Evolutionary conservation across 2,113 vertebrate species (phyloP).

Genomic region (Scomber japonicus): DNA sequence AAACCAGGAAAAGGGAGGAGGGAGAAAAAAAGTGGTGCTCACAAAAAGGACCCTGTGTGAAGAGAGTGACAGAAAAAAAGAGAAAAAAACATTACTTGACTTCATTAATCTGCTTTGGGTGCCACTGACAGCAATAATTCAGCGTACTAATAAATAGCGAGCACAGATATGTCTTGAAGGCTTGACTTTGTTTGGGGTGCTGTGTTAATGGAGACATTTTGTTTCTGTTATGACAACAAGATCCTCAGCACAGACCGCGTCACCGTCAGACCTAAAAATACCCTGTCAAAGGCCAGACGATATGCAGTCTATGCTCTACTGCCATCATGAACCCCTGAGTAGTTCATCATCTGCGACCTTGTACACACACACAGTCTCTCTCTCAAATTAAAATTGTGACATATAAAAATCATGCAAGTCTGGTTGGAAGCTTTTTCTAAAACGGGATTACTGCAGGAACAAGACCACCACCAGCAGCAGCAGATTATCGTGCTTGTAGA

Average conservation of each 20-base stretch:
- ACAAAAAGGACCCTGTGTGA: slow-evolving; percentile 75
- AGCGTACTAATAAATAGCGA: background rate
- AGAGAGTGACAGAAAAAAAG: slow-evolving; percentile 25
- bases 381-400: slow-evolving; percentile 18
- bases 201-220: slow-evolving; percentile 54
- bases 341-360: slow-evolving; percentile 46
- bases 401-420: slow-evolving; percentile 39
- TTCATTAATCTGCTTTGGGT: background rate
- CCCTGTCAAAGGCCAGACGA: slow-evolving; percentile 40
- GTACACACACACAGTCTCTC: background rate
- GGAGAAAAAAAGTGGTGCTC: slow-evolving; percentile 39
- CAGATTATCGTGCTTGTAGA: slow-evolving; percentile 73
- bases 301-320: slow-evolving; percentile 21
- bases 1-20: slow-evolving; percentile 65
- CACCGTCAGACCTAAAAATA: slow-evolving; percentile 77
- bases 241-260: slow-evolving; percentile 44
- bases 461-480: slow-evolving; percentile 43
- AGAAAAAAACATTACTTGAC: slow-evolving; percentile 25
- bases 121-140: background rate
- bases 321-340: slow-evolving; percentile 36
- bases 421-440: slow-evolving; percentile 52
- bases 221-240: slow-evolving; percentile 79
- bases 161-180: slow-evolving; percentile 32
- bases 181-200: slow-evolving; percentile 23
- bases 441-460: slow-evolving; percentile 67